Evolutionary conservation across 2,113 vertebrate species (phyloP).

Genomic region (Scytalopus superciliaris): DNA sequence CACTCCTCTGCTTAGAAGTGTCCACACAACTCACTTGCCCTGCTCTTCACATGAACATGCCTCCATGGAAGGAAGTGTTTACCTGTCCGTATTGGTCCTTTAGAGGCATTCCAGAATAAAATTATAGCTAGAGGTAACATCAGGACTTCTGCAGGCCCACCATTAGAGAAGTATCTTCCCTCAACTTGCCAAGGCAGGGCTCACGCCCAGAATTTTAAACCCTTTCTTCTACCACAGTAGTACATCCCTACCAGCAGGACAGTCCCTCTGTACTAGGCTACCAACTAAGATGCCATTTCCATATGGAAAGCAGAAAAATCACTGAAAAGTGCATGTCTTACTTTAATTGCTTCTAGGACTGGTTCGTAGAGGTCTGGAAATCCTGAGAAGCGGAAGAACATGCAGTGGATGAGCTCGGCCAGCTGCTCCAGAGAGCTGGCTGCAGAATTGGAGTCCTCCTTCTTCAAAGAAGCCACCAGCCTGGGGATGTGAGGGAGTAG

Average conservation of each 20-base stretch:
- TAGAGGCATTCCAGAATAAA: not conserved
- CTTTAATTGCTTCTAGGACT: slow-evolving; percentile 79
- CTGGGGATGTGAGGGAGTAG: slow-evolving; percentile 80
- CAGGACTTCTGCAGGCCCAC: not conserved
- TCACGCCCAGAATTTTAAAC: not conserved
- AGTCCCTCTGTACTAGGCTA: not conserved
- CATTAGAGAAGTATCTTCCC: not conserved
- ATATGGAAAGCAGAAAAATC: not conserved
- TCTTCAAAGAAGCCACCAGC: slow-evolving; percentile 75
- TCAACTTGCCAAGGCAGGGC: not conserved
- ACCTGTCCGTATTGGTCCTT: not conserved
- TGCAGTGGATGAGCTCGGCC: slow-evolving; percentile 80
- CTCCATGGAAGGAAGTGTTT: not conserved
- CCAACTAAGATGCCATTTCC: not conserved
- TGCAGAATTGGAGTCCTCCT: slow-evolving; percentile 80
- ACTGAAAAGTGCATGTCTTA: not conserved
- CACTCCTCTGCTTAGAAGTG: not conserved
- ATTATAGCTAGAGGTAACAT: not conserved
- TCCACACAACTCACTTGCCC: not conserved
- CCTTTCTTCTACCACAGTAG: not conserved
- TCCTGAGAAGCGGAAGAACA: slow-evolving; percentile 84
- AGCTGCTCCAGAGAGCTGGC: slow-evolving; percentile 77
- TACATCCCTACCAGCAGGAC: not conserved
- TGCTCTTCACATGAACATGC: not conserved
- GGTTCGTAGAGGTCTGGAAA: slow-evolving; percentile 84